Percentiles rank a stretch among this genome's conserved stretches.
Conservation (phyloP, 1,140 invertebrate species). For the Andrena cerasifolii region DNA sequence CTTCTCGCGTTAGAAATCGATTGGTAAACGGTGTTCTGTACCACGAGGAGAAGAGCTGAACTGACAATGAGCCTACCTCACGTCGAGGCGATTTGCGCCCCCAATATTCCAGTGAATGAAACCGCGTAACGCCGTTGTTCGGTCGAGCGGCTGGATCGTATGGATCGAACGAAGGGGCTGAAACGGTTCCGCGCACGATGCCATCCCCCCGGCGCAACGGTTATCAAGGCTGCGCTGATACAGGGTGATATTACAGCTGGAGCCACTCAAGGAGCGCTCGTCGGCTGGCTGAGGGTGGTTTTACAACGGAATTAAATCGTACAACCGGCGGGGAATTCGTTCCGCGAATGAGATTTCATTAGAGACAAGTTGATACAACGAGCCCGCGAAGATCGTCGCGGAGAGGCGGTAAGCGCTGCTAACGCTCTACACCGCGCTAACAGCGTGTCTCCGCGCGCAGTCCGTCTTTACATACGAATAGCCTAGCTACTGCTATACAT, state of each 20-base stretch:
- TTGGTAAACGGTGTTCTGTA: too few relatives aligned
- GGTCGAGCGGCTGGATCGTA: too few relatives aligned
- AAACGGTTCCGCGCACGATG: too few relatives aligned
- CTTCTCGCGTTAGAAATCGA: too few relatives aligned
- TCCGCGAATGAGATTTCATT: constrained; percentile 57
- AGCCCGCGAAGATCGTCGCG: constrained; percentile 39
- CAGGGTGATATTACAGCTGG: not conserved
- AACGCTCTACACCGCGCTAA: constrained; percentile 10
- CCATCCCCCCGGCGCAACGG: not conserved
- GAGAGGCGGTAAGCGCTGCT: constrained; percentile 47
- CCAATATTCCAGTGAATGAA: too few relatives aligned
- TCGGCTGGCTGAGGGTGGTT: not conserved
- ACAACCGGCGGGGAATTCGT: constrained; percentile 19
- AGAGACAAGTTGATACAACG: constrained; percentile 50
- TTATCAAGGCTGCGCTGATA: not conserved
- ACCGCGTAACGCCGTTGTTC: too few relatives aligned
- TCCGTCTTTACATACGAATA: constrained; percentile 19
- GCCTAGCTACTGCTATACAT: not conserved
- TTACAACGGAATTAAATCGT: constrained; percentile 24
- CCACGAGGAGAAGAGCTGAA: too few relatives aligned
- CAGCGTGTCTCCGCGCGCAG: not conserved
- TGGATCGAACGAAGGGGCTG: not conserved
- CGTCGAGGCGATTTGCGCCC: too few relatives aligned
- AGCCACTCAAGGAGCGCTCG: not conserved
- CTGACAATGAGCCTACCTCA: too few relatives aligned